Conservation (phyloP, 2,113 vertebrate species). For the Bombycilla garrulus region DNA sequence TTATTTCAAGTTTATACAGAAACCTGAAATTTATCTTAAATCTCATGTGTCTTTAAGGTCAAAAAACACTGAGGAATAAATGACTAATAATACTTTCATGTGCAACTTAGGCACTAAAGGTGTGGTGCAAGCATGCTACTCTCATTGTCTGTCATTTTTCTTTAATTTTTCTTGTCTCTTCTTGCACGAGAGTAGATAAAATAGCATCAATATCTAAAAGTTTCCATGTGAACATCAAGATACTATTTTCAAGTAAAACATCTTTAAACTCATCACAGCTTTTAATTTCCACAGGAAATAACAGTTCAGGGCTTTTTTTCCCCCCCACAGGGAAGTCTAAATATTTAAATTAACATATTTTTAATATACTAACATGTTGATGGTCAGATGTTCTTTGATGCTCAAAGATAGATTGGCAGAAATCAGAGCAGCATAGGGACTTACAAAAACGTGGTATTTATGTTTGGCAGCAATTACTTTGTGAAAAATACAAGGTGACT, state of each 20-base stretch:
- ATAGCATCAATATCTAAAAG: conserved; percentile 13
- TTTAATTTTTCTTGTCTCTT: background rate
- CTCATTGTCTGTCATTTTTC: conserved; percentile 2
- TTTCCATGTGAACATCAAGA: conserved; percentile 54
- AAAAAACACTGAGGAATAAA: background rate
- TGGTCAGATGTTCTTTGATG: conserved; percentile 70
- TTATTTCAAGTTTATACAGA: background rate
- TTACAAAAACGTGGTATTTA: conserved; percentile 65
- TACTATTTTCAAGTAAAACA: conserved; percentile 58
- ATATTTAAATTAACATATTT: conserved; percentile 71
- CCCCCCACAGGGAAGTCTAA: conserved; percentile 21
- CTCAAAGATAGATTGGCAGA: conserved; percentile 70
- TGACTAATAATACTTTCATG: background rate
- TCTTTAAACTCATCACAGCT: conserved; percentile 61
- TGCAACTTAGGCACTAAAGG: background rate
- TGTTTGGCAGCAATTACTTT: conserved; percentile 67
- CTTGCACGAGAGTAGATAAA: conserved; percentile 37
- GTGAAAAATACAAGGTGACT: conserved; percentile 73
- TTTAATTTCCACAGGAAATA: conserved; percentile 69
- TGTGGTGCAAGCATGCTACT: background rate
- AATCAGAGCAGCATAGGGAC: conserved; percentile 54
- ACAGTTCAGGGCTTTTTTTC: background rate
- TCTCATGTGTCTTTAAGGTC: background rate
- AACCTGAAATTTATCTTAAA: background rate
- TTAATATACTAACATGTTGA: conserved; percentile 70